Evolutionary conservation across 2,888 invertebrate genomes (phyloP).

Genomic region (Euplagia quadripunctaria): DNA sequence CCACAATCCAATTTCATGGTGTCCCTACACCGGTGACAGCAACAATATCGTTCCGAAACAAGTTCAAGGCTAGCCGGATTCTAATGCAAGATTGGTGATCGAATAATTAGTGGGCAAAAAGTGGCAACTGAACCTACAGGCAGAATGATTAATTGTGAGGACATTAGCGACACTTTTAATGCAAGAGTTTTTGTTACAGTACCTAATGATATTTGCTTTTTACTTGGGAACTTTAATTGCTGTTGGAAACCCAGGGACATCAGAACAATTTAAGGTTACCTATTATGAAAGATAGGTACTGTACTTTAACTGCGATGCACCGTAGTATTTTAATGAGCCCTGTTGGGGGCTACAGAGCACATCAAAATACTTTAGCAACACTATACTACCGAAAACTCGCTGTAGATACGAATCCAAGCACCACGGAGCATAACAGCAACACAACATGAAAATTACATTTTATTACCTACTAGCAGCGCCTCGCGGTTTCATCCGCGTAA

Average conservation of each 20-base stretch:
- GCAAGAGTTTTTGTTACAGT: conserved; percentile 3
- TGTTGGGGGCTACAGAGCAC: too few species aligned
- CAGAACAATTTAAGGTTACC: not conserved
- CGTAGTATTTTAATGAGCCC: too few species aligned
- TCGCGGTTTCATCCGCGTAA: too few species aligned
- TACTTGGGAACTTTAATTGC: not conserved
- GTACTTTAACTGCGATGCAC: not conserved
- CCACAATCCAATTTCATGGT: conserved; percentile 24
- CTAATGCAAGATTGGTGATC: conserved; percentile 36
- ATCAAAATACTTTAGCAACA: too few species aligned
- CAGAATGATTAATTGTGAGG: conserved; percentile 19
- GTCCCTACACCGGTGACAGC: conserved; percentile 49
- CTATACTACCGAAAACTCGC: too few species aligned
- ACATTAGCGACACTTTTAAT: conserved; percentile 24
- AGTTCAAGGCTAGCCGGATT: conserved; percentile 57
- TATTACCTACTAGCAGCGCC: too few species aligned
- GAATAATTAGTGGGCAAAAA: conserved; percentile 43
- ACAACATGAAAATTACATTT: too few species aligned
- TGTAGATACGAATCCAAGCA: too few species aligned
- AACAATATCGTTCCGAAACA: conserved; percentile 54
- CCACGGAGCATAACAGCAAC: too few species aligned
- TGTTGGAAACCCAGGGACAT: not conserved
- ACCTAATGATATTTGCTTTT: not conserved
- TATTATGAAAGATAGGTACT: not conserved
- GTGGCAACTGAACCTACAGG: conserved; percentile 28